phyloP scores from a whole-genome alignment of 2,113 vertebrate genomes.

The Typhlomys cinereus region DNA sequence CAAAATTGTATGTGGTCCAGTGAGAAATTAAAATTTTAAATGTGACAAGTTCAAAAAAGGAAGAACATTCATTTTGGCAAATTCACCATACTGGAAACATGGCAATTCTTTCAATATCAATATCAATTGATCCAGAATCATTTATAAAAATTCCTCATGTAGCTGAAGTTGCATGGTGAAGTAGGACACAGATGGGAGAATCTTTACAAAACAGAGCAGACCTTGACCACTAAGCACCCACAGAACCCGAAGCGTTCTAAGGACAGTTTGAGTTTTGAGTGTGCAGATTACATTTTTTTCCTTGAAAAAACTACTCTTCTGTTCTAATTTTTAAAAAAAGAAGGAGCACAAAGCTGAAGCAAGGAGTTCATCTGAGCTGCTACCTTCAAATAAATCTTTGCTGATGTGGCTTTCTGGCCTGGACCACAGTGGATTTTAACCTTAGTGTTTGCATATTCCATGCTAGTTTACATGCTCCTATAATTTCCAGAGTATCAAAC shows the following conservation, averaged over 20 bases:
- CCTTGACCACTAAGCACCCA: not conserved
- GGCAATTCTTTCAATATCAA: not conserved
- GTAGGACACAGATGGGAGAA: not conserved
- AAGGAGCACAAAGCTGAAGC: constrained; percentile 47
- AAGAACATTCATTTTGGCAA: not conserved
- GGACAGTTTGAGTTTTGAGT: not conserved
- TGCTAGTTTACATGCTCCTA: constrained; percentile 60
- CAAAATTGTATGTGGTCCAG: not conserved
- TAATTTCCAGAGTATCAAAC: constrained; percentile 75
- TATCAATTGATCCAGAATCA: not conserved
- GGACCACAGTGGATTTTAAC: constrained; percentile 66
- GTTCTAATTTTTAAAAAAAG: constrained; percentile 57
- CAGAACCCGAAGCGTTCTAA: not conserved
- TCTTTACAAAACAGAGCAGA: constrained; percentile 7
- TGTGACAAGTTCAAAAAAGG: not conserved
- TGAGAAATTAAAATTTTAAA: not conserved
- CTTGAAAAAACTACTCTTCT: constrained; percentile 8
- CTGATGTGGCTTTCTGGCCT: constrained; percentile 59
- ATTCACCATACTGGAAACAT: not conserved
- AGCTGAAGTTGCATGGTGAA: not conserved
- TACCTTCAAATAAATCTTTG: constrained; percentile 63
- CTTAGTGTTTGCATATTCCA: constrained; percentile 56
- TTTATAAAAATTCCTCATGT: not conserved
- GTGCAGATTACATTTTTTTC: not conserved
- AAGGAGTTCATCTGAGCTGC: constrained; percentile 52